phyloP scores from a whole-genome alignment of 2,888 invertebrate species.

The Drepanosiphum platanoidis region DNA sequence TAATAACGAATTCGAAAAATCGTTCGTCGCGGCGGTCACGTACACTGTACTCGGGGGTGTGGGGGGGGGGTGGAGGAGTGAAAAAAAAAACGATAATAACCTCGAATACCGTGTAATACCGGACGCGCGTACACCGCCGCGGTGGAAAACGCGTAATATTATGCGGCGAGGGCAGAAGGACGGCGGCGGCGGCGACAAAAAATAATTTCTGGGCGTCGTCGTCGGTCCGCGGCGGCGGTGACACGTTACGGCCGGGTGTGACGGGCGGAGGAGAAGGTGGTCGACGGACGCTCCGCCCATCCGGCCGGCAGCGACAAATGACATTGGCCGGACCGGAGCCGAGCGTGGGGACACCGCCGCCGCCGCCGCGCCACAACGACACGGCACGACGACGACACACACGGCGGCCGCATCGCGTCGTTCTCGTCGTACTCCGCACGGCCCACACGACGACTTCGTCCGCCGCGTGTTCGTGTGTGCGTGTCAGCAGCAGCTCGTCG shows the following conservation, averaged over 20 bases:
- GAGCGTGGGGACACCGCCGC: slow-evolving; percentile 34
- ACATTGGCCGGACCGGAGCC: slow-evolving; percentile 50
- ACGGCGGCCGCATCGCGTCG: slow-evolving; percentile 24
- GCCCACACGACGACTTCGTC: slow-evolving; percentile 27
- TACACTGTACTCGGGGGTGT: too few species aligned
- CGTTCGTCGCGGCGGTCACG: too few species aligned
- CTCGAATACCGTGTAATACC: too few species aligned
- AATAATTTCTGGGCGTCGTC: not conserved
- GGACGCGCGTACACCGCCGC: too few species aligned
- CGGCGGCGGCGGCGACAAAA: too few species aligned
- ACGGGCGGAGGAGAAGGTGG: not conserved
- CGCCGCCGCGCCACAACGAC: not conserved
- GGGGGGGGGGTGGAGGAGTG: too few species aligned
- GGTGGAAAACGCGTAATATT: too few species aligned
- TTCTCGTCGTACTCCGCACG: not conserved
- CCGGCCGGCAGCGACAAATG: slow-evolving; percentile 53
- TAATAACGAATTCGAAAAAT: too few species aligned
- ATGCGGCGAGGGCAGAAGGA: too few species aligned
- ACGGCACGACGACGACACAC: slow-evolving; percentile 13
- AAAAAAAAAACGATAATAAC: too few species aligned
- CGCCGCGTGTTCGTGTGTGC: slow-evolving; percentile 2
- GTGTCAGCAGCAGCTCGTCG: slow-evolving; percentile 42
- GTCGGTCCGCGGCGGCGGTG: slow-evolving; percentile 6
- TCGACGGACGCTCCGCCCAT: slow-evolving; percentile 49
- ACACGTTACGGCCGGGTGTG: not conserved